A percentile compares a stretch with the other conserved stretches of the same genome.
These are phyloP conservation scores for Drosophila percnosoma DNA, from an alignment of 2,888 invertebrate species.

Conservation along the genomic window DNA sequence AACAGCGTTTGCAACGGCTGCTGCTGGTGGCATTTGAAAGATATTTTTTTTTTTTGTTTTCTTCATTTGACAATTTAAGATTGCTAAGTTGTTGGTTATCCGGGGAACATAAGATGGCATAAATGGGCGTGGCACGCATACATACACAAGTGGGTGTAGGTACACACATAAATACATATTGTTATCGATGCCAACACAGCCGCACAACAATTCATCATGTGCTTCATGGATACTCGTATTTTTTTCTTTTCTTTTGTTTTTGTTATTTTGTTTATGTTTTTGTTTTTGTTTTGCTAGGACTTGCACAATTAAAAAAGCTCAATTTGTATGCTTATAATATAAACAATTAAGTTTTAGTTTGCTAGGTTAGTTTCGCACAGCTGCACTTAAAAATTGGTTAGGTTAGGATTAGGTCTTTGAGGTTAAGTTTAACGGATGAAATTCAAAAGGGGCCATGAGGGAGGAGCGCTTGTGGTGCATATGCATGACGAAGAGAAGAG, in stretches of 20 bases:
- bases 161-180: constrained; percentile 23
- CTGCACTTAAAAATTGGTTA: constrained; percentile 44
- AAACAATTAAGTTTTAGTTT: constrained; percentile 68
- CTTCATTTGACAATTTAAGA: constrained; percentile 28
- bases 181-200: constrained; percentile 36
- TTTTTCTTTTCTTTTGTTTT: not conserved
- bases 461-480: not conserved
- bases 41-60: constrained; percentile 7
- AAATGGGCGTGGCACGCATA: constrained; percentile 25
- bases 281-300: constrained; percentile 42
- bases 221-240: constrained; percentile 19
- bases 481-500: constrained; percentile 3
- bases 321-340: constrained; percentile 70
- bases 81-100: constrained; percentile 19
- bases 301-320: constrained; percentile 77
- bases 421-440: constrained; percentile 39
- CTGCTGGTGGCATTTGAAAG: constrained; percentile 36
- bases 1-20: constrained; percentile 4
- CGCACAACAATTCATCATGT: constrained; percentile 25
- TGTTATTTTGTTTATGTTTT: constrained; percentile 2
- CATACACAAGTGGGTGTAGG: constrained; percentile 13
- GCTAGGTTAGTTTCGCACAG: constrained; percentile 60
- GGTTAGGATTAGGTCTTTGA: constrained; percentile 32
- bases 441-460: constrained; percentile 13
- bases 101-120: constrained; percentile 25